Conservation (phyloP, 2,797 vertebrate species). For the Mormyrops boulengeri region DNA sequence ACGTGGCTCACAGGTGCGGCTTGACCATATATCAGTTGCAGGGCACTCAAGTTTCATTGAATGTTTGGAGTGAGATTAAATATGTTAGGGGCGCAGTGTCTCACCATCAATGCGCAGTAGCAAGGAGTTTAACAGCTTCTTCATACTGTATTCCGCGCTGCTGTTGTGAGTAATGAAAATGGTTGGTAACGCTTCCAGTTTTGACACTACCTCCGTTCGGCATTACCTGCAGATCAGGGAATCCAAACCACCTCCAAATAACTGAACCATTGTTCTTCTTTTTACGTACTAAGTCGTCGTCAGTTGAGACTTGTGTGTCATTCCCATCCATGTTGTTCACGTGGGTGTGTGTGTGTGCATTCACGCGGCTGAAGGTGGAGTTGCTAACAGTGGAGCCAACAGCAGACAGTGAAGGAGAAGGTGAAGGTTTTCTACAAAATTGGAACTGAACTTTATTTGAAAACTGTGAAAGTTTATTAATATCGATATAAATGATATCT, state of each 20-base stretch:
- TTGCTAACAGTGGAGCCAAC: neutral
- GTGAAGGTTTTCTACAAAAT: neutral
- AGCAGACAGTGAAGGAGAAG: neutral
- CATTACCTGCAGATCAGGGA: neutral
- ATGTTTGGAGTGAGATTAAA: neutral
- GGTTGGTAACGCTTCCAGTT: neutral
- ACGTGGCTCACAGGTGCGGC: neutral
- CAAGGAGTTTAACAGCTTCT: neutral
- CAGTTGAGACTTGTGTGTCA: neutral
- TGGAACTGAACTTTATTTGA: neutral
- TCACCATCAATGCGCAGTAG: neutral
- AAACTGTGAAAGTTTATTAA: neutral
- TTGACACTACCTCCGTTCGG: neutral
- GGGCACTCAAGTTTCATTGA: neutral
- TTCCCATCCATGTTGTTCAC: neutral
- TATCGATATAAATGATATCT: neutral
- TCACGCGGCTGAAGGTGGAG: neutral
- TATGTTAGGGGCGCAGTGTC: neutral
- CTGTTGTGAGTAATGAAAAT: neutral
- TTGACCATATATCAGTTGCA: neutral
- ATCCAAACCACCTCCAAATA: neutral
- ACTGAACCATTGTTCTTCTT: neutral
- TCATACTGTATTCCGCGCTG: neutral
- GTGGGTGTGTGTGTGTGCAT: neutral
- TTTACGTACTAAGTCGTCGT: neutral